These are phyloP conservation scores for Barnardius zonarius DNA, from an alignment of 2,113 vertebrate species.

Conservation along the genomic window DNA sequence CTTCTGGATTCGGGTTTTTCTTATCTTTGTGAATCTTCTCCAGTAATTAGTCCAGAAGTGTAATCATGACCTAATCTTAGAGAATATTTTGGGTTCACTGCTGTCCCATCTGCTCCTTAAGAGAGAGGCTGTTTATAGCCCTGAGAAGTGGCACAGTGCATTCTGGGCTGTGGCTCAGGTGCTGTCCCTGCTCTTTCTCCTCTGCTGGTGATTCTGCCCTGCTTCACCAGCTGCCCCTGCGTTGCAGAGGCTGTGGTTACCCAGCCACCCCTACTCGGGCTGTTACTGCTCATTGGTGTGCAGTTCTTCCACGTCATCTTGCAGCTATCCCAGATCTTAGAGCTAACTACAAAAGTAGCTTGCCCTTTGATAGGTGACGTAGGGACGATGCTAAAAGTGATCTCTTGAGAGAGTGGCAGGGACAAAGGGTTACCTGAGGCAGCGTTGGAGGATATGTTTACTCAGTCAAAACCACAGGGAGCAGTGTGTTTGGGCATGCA, in stretches of 20 bases:
- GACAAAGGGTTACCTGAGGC: neutral
- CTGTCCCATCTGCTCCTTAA: neutral
- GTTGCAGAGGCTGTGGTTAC: neutral
- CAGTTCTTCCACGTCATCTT: neutral
- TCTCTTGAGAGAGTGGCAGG: neutral
- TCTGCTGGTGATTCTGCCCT: neutral
- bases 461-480: neutral
- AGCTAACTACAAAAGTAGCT: neutral
- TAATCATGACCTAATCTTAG: neutral
- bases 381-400: neutral
- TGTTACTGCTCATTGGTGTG: neutral
- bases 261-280: neutral
- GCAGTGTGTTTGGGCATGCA: rapidly evolving
- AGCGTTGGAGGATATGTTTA: neutral
- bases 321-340: neutral
- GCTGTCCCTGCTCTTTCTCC: neutral
- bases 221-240: rapidly evolving
- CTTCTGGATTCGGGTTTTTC: neutral
- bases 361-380: neutral
- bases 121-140: neutral
- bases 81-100: neutral
- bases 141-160: neutral
- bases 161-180: neutral
- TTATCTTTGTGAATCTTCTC: neutral
- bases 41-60: neutral